Conservation (phyloP, 2,888 invertebrate genomes). For the Eupeodes latifasciatus region DNA sequence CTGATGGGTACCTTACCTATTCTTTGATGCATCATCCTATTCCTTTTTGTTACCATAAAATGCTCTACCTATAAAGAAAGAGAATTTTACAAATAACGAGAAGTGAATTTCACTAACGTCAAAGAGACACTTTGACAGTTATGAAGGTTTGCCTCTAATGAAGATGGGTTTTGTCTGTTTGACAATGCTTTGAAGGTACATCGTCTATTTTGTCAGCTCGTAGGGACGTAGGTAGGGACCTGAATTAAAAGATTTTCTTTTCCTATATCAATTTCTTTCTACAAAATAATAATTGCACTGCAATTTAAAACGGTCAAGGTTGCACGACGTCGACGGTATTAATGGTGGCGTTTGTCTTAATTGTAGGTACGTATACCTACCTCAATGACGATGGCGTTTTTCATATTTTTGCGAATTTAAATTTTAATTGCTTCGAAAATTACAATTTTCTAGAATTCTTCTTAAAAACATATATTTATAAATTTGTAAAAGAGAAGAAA, state of each 20-base stretch:
- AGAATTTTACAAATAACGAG: constrained; percentile 55
- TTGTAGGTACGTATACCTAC: not conserved
- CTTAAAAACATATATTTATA: not conserved
- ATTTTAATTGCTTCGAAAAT: constrained; percentile 13
- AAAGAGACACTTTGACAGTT: constrained; percentile 54
- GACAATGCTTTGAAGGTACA: constrained; percentile 24
- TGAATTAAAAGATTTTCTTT: not conserved
- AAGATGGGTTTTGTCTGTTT: constrained; percentile 30
- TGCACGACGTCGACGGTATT: not conserved
- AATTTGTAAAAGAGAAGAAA: not conserved
- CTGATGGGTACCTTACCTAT: constrained; percentile 40
- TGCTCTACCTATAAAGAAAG: not conserved
- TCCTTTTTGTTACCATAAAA: not conserved
- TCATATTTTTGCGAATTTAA: not conserved
- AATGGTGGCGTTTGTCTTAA: not conserved
- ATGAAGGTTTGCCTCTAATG: constrained; percentile 41
- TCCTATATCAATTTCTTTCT: not conserved
- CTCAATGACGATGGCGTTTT: not conserved
- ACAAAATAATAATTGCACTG: constrained; percentile 31
- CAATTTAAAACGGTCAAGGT: constrained; percentile 35
- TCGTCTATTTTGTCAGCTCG: too few species aligned
- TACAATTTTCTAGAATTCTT: not conserved
- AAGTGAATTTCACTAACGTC: constrained; percentile 59
- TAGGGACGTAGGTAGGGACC: not conserved
- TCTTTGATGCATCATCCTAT: constrained; percentile 34